Conservation (phyloP, 2,797 vertebrate genomes). For the Eutrigla gurnardus region DNA sequence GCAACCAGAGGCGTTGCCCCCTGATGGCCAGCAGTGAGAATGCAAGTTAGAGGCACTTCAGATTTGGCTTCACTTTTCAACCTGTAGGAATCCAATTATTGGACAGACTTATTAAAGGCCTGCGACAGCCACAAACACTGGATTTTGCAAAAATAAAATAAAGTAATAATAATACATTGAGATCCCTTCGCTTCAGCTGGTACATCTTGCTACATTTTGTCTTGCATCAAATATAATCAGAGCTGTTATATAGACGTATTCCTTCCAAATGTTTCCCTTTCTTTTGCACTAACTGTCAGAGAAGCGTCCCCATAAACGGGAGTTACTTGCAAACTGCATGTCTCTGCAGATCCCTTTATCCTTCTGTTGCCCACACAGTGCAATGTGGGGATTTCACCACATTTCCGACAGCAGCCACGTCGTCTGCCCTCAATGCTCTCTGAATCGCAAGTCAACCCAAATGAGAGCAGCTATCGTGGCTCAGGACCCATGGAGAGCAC, state of each 20-base stretch:
- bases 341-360: conserved; percentile 33
- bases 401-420: conserved; percentile 51
- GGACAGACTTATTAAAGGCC: neutral
- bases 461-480: conserved; percentile 49
- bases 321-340: conserved; percentile 17
- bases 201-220: conserved; percentile 10
- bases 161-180: no score
- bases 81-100: neutral
- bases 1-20: neutral
- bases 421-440: conserved; percentile 50
- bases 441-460: conserved; percentile 33
- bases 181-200: neutral
- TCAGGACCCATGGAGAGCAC: conserved; percentile 46
- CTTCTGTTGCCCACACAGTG: conserved; percentile 17
- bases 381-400: conserved; percentile 23
- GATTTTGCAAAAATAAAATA: neutral
- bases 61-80: neutral
- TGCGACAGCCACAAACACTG: neutral
- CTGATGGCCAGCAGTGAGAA: neutral
- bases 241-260: neutral
- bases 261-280: neutral
- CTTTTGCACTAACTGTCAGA: neutral
- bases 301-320: neutral
- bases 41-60: neutral
- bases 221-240: conserved; percentile 12